Base-by-base conservation (phyloP, 2,113 vertebrate genomes). In the Trinectes maculatus region DNA sequence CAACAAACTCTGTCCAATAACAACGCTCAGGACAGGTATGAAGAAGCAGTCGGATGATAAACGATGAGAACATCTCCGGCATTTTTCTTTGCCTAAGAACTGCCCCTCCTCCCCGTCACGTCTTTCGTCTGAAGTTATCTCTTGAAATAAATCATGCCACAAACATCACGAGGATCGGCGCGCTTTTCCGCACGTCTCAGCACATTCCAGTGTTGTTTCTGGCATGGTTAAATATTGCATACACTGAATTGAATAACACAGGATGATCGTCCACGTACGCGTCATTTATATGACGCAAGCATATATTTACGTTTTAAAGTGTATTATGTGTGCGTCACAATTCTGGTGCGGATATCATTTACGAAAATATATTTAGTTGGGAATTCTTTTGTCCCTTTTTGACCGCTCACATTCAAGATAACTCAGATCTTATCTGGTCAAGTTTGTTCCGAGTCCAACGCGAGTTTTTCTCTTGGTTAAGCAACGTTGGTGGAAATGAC, bases 101-200 rank as follows among this genome's bases (percentile, higher is more conserved):
- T 12, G 8, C 15, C 15, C 5, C 28, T 55, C 49, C n/a, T 40
- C 36, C 12, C 11, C 39, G 21, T 55, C 33, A 11, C 37, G 15
- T 54, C 18, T 69, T 21, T 64, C 26, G 36, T 39, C 33, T 26
- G 15, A 72, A 82, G 42, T 59, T 36, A 60, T 67, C 31, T 21
- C 5, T 55, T 34, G 29, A 75, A 75, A 82, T 77, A 77, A 85
- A 75, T 83, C 74, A 86, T 55, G 26, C 54, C 33, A 46, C 59
- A 62, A 62, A 65, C 52, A 48, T 77, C 57, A 65, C 46, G 54
- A 43, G 52, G 51, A 19, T n/a, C 33, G 42, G 34, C 18, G 43
- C 11, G n/a, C 8, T 43, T 77, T 83, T 85, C 31, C 49, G 51
- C 54, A 62, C 42, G 70, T 52, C 65, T 80, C 61, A 66, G 73